These are phyloP conservation scores for Holothuria leucospilota DNA, from an alignment of 53 echinoderm and acorn worm genomes.

Conservation along the genomic window DNA sequence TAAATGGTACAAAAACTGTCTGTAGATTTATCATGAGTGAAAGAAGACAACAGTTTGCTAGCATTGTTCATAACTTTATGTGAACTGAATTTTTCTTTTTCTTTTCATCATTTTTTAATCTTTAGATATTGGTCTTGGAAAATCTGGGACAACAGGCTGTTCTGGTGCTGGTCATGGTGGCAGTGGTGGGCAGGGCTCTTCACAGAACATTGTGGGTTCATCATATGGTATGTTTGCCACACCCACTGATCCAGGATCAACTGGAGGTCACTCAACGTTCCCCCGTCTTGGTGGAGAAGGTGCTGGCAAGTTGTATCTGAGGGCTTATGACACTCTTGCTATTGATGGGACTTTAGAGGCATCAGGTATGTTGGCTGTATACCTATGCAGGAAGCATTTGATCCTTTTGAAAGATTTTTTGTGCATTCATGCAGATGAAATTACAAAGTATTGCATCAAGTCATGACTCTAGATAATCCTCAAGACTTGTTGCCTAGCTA, in stretches of 20 bases:
- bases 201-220: constrained; percentile 70
- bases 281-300: constrained; percentile 84
- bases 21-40: not conserved
- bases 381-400: too few species aligned
- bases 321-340: constrained; percentile 58
- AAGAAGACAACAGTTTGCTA: not conserved
- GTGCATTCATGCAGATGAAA: too few species aligned
- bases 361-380: constrained; percentile 50
- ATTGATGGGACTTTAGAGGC: constrained; percentile 78
- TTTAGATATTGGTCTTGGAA: constrained; percentile 69
- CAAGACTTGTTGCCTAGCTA: too few species aligned
- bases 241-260: constrained; percentile 78
- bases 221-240: constrained; percentile 80
- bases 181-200: constrained; percentile 78
- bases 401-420: too few species aligned
- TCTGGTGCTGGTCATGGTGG: constrained; percentile 90
- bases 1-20: not conserved
- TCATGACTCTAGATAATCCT: too few species aligned
- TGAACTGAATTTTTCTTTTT: not conserved
- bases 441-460: too few species aligned
- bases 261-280: constrained; percentile 77
- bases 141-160: constrained; percentile 57
- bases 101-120: not conserved
- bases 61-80: not conserved
- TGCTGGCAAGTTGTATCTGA: constrained; percentile 75